Percentiles rank a stretch among this genome's conserved stretches.
These are phyloP conservation scores for Speoplatyrhinus poulsoni DNA, from an alignment of 2,113 vertebrate species.

Conservation along the genomic window DNA sequence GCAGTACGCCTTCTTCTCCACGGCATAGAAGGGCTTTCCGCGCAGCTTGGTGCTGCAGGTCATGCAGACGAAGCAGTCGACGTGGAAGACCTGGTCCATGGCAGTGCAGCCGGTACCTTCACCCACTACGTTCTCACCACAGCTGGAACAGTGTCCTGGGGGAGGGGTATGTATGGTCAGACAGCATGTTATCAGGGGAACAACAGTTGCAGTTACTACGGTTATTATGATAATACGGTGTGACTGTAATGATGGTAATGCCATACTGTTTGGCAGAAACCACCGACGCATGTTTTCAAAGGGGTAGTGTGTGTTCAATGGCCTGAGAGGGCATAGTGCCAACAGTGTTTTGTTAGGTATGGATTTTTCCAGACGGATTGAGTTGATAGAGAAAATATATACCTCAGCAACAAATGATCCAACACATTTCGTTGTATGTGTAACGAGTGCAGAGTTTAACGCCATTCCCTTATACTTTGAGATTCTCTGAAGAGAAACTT, in stretches of 20 bases:
- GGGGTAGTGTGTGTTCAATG: too few relatives aligned
- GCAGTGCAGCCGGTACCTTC: slow-evolving; percentile 96
- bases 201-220: too few relatives aligned
- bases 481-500: not conserved
- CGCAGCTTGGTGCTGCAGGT: slow-evolving; percentile 88
- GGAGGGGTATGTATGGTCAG: slow-evolving; percentile 26
- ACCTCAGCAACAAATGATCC: not conserved
- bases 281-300: too few relatives aligned
- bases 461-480: not conserved
- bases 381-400: too few relatives aligned
- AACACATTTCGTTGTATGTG: not conserved
- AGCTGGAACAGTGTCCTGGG: slow-evolving; percentile 92
- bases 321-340: too few relatives aligned
- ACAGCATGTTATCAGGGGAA: too few relatives aligned
- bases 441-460: not conserved
- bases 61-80: slow-evolving; percentile 94
- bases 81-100: slow-evolving; percentile 98
- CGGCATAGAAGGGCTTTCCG: slow-evolving; percentile 94
- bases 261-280: too few relatives aligned
- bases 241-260: too few relatives aligned
- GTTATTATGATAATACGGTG: too few relatives aligned
- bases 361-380: too few relatives aligned
- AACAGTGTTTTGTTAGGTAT: too few relatives aligned
- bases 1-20: slow-evolving; percentile 98
- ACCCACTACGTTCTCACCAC: slow-evolving; percentile 94